Percentiles rank a stretch among this genome's conserved stretches.
These are phyloP conservation scores for Criorhina ranunculi DNA, from an alignment of 2,888 invertebrate species.

Conservation along the genomic window DNA sequence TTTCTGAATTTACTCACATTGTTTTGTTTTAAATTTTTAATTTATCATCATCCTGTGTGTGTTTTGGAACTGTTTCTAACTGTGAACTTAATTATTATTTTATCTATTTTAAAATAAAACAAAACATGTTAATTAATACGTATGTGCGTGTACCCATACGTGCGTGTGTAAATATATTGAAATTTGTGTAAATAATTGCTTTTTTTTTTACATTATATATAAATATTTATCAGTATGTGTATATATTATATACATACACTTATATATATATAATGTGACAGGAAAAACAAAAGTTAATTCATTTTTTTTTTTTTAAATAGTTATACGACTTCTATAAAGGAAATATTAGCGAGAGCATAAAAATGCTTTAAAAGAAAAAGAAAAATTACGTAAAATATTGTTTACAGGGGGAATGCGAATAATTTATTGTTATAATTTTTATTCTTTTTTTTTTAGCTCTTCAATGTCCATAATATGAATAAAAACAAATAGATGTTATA, in stretches of 20 bases:
- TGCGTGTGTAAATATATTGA: background rate
- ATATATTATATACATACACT: background rate
- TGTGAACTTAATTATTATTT: no score
- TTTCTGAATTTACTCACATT: no score
- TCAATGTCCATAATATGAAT: background rate
- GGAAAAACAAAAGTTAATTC: background rate
- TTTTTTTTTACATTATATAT: background rate
- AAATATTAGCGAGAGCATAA: conserved; percentile 20
- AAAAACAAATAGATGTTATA: background rate
- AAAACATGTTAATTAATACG: background rate
- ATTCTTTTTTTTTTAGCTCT: background rate
- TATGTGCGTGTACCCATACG: no score
- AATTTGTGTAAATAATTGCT: conserved; percentile 31
- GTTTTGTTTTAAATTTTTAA: no score
- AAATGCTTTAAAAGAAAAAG: background rate
- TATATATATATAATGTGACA: background rate
- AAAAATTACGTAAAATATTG: background rate
- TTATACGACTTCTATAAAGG: background rate
- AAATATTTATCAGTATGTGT: background rate
- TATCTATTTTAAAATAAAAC: background rate
- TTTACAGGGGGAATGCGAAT: conserved; percentile 4
- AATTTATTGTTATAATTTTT: background rate
- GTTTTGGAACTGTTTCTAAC: no score
- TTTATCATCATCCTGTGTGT: no score
- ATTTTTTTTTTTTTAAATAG: conserved; percentile 5